Conservation (phyloP, 2,888 invertebrate species). For the Sylvicola cinctus region DNA sequence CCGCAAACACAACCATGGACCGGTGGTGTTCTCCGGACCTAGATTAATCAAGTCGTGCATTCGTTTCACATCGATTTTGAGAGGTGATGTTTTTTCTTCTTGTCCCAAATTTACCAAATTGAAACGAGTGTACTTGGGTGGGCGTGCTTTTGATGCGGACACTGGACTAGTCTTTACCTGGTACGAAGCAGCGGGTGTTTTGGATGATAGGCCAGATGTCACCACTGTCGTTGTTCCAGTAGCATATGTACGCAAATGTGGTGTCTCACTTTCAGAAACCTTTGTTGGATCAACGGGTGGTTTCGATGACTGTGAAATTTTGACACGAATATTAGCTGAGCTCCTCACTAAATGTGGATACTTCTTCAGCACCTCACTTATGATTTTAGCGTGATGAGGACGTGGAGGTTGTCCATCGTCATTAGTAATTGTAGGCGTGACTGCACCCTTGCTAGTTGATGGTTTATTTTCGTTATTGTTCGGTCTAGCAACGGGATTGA, state of each 20-base stretch:
- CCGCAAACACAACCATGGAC: conserved; percentile 63
- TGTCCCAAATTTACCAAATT: background rate
- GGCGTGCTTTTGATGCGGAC: conserved; percentile 5
- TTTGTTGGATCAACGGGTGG: no score
- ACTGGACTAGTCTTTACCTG: no score
- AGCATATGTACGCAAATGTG: no score
- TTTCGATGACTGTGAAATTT: conserved; percentile 49
- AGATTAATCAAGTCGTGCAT: conserved; percentile 36
- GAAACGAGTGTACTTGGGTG: conserved; percentile 1
- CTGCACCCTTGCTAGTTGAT: background rate
- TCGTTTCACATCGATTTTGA: conserved; percentile 36
- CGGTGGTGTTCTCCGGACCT: conserved; percentile 40
- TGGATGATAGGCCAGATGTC: no score
- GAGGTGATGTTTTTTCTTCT: conserved; percentile 11
- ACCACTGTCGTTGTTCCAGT: background rate
- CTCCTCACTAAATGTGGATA: conserved; percentile 73
- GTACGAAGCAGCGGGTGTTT: no score
- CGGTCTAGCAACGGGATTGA: no score
- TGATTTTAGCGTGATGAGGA: conserved; percentile 65
- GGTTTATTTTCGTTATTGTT: background rate
- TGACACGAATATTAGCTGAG: conserved; percentile 69
- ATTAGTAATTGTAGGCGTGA: background rate
- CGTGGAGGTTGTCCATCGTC: background rate
- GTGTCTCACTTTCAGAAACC: no score
- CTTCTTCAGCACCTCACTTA: conserved; percentile 69